Conservation (phyloP, 1,140 invertebrate species). For the Whitmania pigra region DNA sequence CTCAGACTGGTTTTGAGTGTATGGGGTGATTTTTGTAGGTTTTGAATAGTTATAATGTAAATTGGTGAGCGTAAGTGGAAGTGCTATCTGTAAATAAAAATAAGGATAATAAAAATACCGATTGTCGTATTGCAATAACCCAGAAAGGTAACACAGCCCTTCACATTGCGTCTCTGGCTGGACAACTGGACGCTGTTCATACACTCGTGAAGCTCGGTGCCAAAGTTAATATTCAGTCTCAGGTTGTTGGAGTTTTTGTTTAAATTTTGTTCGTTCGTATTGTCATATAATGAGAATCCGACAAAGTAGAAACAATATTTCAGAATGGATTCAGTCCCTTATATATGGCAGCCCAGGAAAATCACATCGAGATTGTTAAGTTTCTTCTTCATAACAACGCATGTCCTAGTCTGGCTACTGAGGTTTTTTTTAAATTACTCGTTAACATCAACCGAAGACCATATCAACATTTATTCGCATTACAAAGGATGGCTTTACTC, state of each 20-base stretch:
- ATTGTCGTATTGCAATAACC: too few relatives aligned
- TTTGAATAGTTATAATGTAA: too few relatives aligned
- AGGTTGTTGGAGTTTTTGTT: constrained; percentile 26
- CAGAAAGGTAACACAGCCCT: constrained; percentile 14
- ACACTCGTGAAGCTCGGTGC: constrained; percentile 83
- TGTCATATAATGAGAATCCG: too few relatives aligned
- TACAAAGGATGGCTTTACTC: constrained; percentile 73
- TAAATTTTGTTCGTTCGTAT: too few relatives aligned
- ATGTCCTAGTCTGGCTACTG: constrained; percentile 91
- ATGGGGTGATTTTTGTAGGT: too few relatives aligned
- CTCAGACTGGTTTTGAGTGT: too few relatives aligned
- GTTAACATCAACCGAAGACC: not conserved
- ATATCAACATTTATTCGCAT: not conserved
- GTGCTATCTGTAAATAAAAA: too few relatives aligned
- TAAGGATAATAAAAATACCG: too few relatives aligned
- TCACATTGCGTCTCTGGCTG: constrained; percentile 93
- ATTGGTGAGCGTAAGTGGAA: too few relatives aligned
- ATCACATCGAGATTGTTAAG: constrained; percentile 88
- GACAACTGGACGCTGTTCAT: constrained; percentile 87
- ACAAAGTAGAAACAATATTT: not conserved
- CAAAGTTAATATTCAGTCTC: constrained; percentile 81
- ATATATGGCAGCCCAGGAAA: constrained; percentile 99
- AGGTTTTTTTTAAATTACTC: constrained; percentile 36
- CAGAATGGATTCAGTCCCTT: not conserved
- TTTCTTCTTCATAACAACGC: constrained; percentile 83